Base-by-base conservation (phyloP, 2,888 invertebrate species). In the Spilarctia lutea region DNA sequence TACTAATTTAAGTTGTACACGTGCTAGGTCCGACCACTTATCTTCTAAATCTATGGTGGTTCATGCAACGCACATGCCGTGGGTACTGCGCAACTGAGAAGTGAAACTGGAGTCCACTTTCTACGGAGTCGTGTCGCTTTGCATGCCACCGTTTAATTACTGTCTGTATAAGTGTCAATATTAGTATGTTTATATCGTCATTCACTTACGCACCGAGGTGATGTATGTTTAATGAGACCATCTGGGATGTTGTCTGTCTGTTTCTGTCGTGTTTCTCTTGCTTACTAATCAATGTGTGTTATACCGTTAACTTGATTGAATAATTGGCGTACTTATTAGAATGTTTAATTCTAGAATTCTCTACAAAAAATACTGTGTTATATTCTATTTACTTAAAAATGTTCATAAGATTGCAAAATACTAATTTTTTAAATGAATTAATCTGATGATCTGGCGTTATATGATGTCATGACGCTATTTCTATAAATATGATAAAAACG, bases 111-210 rank as follows among this genome's bases (percentile, higher is more conserved):
- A 33, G 35, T 30, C 63, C 11, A 65, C 73, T 73, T 73, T 73
- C 73, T 73, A 78, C 65, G 56, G 74, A 73, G 60, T 65, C 69
- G 30, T 33, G 68, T 63, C 63, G 68, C 69, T 73, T 73, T 73
- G 60, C 73, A 69, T 69, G 63, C 48, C 68, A 69, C 63, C 30
- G 24, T 69, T 73, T 63, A 73, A 68, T 69, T 65, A 73, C 63
- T 67, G 56, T 67, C 48, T 20, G 52, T 56, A 35, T 56, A 52
- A 18, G n/a, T 72, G 30, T 24, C 52, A 35, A 42, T 68, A 67
- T 67, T 66, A 30, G 67, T 67, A 72, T 65, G 65, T 33, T 42
- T 39, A 68, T 3, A 4, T 33, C 60, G 68, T 68, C 33, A 7
- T 30, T 42, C 42, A 42, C 33, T 48, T 45, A 48, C 35, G 35